Base-by-base conservation (phyloP, 2,888 invertebrate species). In the Chymomyza fuscimana region DNA sequence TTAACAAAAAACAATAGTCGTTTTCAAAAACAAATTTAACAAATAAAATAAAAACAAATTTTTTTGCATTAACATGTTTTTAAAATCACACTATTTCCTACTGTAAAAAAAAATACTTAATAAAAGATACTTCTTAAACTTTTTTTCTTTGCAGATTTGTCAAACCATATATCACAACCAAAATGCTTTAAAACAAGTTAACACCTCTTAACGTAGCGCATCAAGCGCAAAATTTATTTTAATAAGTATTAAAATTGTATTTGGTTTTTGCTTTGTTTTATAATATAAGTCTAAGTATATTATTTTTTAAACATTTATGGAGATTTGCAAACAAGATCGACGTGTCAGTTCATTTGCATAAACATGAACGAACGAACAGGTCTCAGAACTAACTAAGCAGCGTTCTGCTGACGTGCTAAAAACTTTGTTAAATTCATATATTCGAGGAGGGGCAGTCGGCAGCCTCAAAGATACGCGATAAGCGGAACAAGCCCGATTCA, bases 301-400 rank as follows among this genome's bases (percentile, higher is more conserved):
- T 54, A 54, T 54, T 19, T 54, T 54, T 54, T 19, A 54, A 54
- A 54, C 54, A n/a, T 46, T 46, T 46, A 46, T 46, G 40, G 40
- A 46, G 12, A 46, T 46, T 46, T 46, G 10, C 54, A 58, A 58
- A 58, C 58, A 22, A 58, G 58, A 58, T 58, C 58, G 58, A 29
- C 58, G 58, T 25, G 25, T 15, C 58, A 29, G 12, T 25, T 32
- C 52, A 75, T 75, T 75, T 76, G 76, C 75, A 75, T 75, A 75
- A 76, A 76, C 76, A 67, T 36, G 65, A 66, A 60, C 59, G 76
- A 72, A 67, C 19, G 65, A 66, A 60, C 59, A 74, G 76, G 76
- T 74, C 70, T 65, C 50, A 46, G 40, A 46, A 46, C 36, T 46
- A 46, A 32, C 32, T 32, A 32, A 32, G 9, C 32, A 32, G 32